Evolutionary conservation across 1,140 invertebrate species (phyloP).

Genomic region (Colletes latitarsis): DNA sequence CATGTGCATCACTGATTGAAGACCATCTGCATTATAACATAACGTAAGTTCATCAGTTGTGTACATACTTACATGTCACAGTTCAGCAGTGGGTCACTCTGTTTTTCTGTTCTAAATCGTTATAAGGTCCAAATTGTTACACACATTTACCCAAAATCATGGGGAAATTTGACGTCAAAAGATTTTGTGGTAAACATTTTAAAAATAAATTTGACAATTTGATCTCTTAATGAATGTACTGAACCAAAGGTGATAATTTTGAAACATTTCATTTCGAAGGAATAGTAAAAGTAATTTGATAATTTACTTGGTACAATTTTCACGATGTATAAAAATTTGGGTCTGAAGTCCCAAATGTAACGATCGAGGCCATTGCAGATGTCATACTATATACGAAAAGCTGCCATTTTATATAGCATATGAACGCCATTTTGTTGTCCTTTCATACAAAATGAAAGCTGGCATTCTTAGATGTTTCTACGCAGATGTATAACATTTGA

Average conservation of each 20-base stretch:
- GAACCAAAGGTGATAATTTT: neutral
- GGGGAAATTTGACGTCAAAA: neutral
- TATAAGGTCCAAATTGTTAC: slow-evolving; percentile 2
- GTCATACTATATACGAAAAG: slow-evolving; percentile 31
- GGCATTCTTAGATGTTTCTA: slow-evolving; percentile 3
- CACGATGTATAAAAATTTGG: slow-evolving; percentile 18
- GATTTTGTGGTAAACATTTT: neutral
- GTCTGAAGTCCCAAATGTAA: slow-evolving; percentile 46
- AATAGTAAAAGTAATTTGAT: neutral
- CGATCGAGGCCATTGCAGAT: slow-evolving; percentile 20
- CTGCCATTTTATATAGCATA: slow-evolving; percentile 54
- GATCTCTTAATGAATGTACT: neutral
- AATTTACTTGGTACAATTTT: neutral
- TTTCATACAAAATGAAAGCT: slow-evolving; percentile 17
- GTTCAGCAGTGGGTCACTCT: slow-evolving; percentile 1
- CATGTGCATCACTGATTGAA: slow-evolving; percentile 32
- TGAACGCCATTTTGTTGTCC: slow-evolving; percentile 62
- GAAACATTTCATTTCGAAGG: neutral
- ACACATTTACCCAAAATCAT: neutral
- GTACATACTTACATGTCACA: slow-evolving; percentile 15
- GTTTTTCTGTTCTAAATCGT: slow-evolving; percentile 17
- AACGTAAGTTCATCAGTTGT: slow-evolving; percentile 55
- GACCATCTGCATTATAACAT: slow-evolving; percentile 22
- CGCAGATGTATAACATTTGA: neutral
- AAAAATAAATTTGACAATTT: neutral